These are phyloP conservation scores for Glandiceps talaboti DNA, from an alignment of 53 echinoderm and acorn worm species.

Conservation along the genomic window DNA sequence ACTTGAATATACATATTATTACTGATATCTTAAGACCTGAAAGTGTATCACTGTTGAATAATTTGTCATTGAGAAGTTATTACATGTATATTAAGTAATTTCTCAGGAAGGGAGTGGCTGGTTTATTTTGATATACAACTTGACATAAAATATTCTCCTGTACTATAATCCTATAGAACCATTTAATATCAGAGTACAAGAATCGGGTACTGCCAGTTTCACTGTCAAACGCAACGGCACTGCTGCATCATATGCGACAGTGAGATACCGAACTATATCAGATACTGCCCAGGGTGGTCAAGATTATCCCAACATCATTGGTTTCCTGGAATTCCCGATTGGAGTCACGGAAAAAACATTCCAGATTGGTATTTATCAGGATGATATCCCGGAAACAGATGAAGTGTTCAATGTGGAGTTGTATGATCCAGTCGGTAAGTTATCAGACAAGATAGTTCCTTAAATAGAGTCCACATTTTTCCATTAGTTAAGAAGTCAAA, in stretches of 20 bases:
- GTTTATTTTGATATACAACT: too few relatives aligned
- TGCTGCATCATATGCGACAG: conserved; percentile 53
- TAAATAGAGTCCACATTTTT: too few relatives aligned
- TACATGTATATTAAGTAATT: too few relatives aligned
- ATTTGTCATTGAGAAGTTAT: too few relatives aligned
- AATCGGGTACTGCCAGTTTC: conserved; percentile 33
- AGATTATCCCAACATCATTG: conserved; percentile 46
- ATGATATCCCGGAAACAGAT: conserved; percentile 52
- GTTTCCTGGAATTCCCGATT: conserved; percentile 41
- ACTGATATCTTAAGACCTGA: too few relatives aligned
- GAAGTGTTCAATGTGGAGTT: conserved; percentile 75
- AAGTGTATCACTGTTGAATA: too few relatives aligned
- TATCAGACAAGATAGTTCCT: too few relatives aligned
- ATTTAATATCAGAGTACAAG: conserved; percentile 22
- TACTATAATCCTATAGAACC: conserved; percentile 26
- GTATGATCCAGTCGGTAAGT: conserved; percentile 71
- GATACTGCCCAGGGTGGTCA: conserved; percentile 42
- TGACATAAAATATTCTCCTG: too few relatives aligned
- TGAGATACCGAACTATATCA: conserved; percentile 60
- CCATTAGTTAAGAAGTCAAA: too few relatives aligned
- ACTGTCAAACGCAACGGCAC: conserved; percentile 62
- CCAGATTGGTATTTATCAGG: conserved; percentile 39
- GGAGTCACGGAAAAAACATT: conserved; percentile 38
- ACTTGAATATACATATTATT: too few relatives aligned
- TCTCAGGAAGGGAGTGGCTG: too few relatives aligned